Conservation (phyloP, 2,797 vertebrate genomes). For the Heliangelus exortis region DNA sequence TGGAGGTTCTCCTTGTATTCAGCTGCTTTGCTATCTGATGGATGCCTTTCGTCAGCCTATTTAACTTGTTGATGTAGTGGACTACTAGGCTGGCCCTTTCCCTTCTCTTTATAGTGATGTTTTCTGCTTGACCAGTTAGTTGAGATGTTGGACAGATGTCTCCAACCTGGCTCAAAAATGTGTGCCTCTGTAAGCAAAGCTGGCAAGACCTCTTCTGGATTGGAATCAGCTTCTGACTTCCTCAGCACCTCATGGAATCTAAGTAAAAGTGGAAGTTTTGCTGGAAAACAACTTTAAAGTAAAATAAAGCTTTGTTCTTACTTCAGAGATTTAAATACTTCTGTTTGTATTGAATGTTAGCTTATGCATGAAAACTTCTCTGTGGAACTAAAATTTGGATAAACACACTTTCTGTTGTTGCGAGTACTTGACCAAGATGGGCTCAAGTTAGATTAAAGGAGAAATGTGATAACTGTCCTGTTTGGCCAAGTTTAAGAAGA, state of each 20-base stretch:
- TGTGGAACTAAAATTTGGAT: neutral
- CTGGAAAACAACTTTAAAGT: neutral
- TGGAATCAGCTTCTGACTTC: neutral
- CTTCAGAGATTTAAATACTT: neutral
- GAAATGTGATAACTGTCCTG: neutral
- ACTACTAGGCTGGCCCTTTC: neutral
- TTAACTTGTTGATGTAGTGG: neutral
- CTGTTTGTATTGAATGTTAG: neutral
- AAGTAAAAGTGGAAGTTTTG: neutral
- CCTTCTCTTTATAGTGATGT: neutral
- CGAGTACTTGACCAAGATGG: neutral
- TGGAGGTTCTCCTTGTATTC: neutral
- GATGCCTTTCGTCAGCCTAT: neutral
- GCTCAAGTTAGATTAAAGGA: neutral
- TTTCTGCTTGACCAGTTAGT: neutral
- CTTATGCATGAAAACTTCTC: neutral
- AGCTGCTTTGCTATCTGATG: neutral
- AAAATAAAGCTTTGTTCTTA: neutral
- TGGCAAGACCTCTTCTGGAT: neutral
- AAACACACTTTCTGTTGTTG: neutral
- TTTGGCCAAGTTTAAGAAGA: slow-evolving; percentile 43
- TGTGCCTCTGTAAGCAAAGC: neutral
- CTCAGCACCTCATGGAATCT: neutral
- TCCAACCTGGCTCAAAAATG: neutral
- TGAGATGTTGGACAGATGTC: neutral